Evolutionary conservation across 2,888 invertebrate species (phyloP), one percentile per base, ranked within the genome.

Genomic region (Candidula unifasciata): DNA sequence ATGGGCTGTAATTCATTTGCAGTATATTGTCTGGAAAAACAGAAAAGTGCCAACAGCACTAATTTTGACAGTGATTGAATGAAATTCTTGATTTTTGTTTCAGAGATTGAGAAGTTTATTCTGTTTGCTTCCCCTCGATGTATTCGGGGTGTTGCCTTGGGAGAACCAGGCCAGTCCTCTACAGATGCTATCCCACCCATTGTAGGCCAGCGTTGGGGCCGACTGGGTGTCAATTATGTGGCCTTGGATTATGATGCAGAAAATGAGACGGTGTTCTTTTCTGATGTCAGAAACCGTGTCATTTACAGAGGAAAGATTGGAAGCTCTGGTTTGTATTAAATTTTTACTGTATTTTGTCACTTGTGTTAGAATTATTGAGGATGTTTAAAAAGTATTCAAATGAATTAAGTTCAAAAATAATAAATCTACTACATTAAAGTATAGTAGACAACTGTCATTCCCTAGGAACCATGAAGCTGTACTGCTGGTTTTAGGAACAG

Each of bases 41-140:
- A 44, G 44, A 44, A 44, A 13, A 44, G 13, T 44, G 8, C 13
- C 13, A 44, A 1, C 6, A 44, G 2, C 6, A 44, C 44, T 44
- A 13, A 44, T 44, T 44, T 44, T 44, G 6, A 44, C 44, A 10
- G 44, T 10, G 44, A 10, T 44, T 44, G 6, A 44, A 44, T n/a
- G n/a, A 44, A 10, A 44, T 44, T 44, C 44, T 44, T 37, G 44
- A 2, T 80, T n/a, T 52, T 68, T 30, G 18, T 80, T 80, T 35
- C 91, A 94, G 95, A 96, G 80, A 96, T 98, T 0, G 95, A 96
- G 35, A 97, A 98, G 91, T 98, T 98, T 93, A 95, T 99, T 1
- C 97, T 98, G 96, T 98, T 98, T 92, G 98, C 98, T 0, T 98
- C 98, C 92, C 98, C 98, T 93, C 96, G 98, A 88, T 98, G 98